These are phyloP conservation scores for Gymnarchus niloticus DNA, from an alignment of 2,113 vertebrate genomes.

Conservation along the genomic window DNA sequence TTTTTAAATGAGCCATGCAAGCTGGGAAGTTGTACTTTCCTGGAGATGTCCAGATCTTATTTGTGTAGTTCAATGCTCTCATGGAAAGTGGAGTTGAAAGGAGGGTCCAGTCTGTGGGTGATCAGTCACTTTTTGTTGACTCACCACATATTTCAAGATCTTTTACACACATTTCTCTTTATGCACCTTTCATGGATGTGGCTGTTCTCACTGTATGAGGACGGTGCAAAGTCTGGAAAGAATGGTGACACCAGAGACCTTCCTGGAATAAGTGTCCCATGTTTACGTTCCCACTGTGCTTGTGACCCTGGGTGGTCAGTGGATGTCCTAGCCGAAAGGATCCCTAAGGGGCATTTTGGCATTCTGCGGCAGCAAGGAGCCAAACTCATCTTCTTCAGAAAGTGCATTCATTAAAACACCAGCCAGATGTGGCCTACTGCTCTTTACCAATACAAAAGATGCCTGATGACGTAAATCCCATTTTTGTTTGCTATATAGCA, in stretches of 20 bases:
- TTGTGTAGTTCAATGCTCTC: neutral
- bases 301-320: neutral
- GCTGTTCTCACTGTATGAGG: conserved; percentile 6
- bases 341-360: neutral
- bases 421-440: neutral
- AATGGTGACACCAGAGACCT: neutral
- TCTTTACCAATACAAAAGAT: neutral
- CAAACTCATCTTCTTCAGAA: neutral
- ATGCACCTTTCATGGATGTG: neutral
- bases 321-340: neutral
- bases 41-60: neutral
- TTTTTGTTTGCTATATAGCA: neutral
- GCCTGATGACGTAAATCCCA: neutral
- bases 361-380: neutral
- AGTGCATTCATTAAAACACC: neutral
- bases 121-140: neutral
- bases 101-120: neutral
- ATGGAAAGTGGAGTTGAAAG: neutral
- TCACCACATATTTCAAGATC: neutral
- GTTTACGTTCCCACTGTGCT: neutral
- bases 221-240: neutral
- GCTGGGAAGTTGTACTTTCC: no score
- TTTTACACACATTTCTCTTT: neutral
- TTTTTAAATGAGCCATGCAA: neutral
- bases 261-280: conserved; percentile 20